These are phyloP conservation scores for Paradoxurus hermaphroditus DNA, from an alignment of 2,113 vertebrate species.

Conservation along the genomic window DNA sequence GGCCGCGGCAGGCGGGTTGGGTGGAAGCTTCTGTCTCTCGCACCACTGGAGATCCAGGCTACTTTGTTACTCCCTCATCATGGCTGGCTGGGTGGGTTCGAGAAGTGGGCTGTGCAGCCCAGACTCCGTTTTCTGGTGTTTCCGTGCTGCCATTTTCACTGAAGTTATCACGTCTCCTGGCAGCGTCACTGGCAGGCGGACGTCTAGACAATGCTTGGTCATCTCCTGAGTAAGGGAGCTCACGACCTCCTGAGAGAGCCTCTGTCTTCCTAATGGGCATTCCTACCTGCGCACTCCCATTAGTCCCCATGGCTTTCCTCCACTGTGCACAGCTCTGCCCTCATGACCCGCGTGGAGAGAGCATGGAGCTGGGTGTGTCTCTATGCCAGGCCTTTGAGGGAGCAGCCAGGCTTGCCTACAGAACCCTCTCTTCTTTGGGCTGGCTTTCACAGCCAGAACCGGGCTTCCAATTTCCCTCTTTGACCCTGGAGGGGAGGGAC, in stretches of 20 bases:
- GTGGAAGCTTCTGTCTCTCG: background rate
- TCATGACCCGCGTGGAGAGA: no score
- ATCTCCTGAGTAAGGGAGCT: background rate
- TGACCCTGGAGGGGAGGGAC: fast-evolving
- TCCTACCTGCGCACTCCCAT: fast-evolving
- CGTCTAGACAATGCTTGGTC: background rate
- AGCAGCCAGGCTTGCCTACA: fast-evolving
- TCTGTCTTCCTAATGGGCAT: background rate
- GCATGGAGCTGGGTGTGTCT: background rate
- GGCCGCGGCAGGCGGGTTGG: background rate
- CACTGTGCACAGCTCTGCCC: background rate
- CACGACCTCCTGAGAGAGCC: background rate
- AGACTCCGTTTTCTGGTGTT: background rate
- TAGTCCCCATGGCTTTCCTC: background rate
- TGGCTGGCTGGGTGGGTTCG: background rate
- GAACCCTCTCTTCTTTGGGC: background rate
- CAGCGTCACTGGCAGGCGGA: background rate
- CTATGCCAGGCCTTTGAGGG: background rate
- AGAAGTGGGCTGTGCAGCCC: background rate
- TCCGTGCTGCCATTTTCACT: background rate
- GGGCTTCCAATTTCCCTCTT: background rate
- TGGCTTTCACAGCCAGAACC: fast-evolving
- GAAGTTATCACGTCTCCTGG: background rate
- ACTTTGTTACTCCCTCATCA: background rate
- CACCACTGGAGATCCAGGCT: background rate